Evolutionary conservation across 2,888 invertebrate genomes (phyloP), one percentile per base, ranked within the genome.

Genomic region (Epirrhoe tristata): DNA sequence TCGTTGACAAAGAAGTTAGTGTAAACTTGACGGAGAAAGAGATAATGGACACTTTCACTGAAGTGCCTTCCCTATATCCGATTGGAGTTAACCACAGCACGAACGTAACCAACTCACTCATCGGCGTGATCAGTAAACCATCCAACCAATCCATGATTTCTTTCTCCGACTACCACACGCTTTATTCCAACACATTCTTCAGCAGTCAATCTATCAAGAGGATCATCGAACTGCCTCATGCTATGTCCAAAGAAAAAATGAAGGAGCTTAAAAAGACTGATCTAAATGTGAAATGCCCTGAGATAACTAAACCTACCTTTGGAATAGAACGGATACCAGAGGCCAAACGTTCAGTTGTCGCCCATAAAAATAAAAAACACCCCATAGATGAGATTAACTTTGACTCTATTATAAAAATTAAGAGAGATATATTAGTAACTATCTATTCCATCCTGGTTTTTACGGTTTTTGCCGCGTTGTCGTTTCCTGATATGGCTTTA

Each of bases 391-490:
- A 52, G 17, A 39, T 75, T 0, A 77, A 83, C 31, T 81, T 79
- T 62, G 89, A 91, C 69, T 79, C 84, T 1, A 60, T 83, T 46
- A 69, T 91, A 59, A 90, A 85, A 79, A 81, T 91, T 67, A 93
- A 93, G 75, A 83, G 90, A 70, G 90, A 92, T 76, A 79, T 93
- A 71, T 77, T 93, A 66, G 89, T 93, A 14, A 90, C 91, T 3
- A 75, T 93, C 56, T 93, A 93, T 78, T 92, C 92, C 5, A 81
- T 93, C 74, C 79, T 93, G 61, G 90, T 91, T 32, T 78, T 93
- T 17, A 91, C 90, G 58, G 86, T 93, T 0, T 93, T 93, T 71
- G 90, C 90, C 57, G 92, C 92, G 17, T 78, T 93, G 61, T 89
- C 92, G 0, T 85, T 91, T 72, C 90, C 92, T 1, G 87, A 86